These are phyloP conservation scores for Notamacropus eugenii DNA, from an alignment of 2,797 vertebrate genomes.

Conservation along the genomic window DNA sequence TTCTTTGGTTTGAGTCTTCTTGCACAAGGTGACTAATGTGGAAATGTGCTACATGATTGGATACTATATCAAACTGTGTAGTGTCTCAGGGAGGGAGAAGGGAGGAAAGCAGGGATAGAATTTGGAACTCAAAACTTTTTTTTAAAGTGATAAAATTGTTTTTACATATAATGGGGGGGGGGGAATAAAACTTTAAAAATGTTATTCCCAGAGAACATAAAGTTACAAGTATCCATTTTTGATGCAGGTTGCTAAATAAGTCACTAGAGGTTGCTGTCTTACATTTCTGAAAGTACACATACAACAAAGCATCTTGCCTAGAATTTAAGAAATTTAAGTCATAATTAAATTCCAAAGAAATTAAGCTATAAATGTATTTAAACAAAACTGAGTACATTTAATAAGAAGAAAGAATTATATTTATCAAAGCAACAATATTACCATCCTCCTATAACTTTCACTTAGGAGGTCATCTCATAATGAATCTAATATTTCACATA, in stretches of 20 bases:
- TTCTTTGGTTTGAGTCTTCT: no score
- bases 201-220: conserved; percentile 76
- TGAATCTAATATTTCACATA: not conserved
- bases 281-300: conserved; percentile 68
- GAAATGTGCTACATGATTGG: no score
- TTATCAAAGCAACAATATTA: conserved; percentile 58
- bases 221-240: conserved; percentile 72
- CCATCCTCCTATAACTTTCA: conserved; percentile 3
- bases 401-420: conserved; percentile 25
- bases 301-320: conserved; percentile 67
- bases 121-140: no score
- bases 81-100: no score
- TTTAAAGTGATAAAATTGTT: no score
- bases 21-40: no score
- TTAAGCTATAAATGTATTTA: conserved; percentile 26
- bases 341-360: not conserved
- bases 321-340: conserved; percentile 52
- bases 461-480: not conserved
- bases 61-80: no score
- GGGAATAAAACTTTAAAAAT: not conserved
- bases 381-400: conserved; percentile 45
- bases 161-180: no score
- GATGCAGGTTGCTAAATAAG: conserved; percentile 77
- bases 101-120: no score
- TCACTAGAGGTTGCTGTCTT: conserved; percentile 62